Evolutionary conservation across 2,113 vertebrate genomes (phyloP), one percentile per base, ranked within the genome.

Genomic region (Lepus europaeus): DNA sequence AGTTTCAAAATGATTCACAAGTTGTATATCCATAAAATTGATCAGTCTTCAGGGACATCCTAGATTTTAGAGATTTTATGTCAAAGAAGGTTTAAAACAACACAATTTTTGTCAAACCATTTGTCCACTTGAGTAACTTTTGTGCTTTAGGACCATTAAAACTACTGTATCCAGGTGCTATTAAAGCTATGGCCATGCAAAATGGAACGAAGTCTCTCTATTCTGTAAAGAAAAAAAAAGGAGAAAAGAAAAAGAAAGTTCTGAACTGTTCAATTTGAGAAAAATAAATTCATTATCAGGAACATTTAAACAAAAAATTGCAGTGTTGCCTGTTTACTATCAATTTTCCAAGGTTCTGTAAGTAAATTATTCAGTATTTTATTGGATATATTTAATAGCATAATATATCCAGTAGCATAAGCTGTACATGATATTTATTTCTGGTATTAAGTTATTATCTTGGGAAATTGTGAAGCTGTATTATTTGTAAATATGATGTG

Each of bases 401-500:
- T 45, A 45, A 45, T 45, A 45, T 45, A 45, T 45, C 13, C 23
- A 81, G 61, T 61, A 73, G 29, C 19, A 79, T 63, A 87, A 63
- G 69, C 83, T 93, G 29, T 64, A 64, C n/a, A 66, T 86, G 9
- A 45, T 86, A 84, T 90, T 76, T 78, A 93, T 90, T 94, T 96
- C 2, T 39, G 88, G 23, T 95, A 66, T 8, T 83, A 93, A 16
- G 36, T 88, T 90, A 94, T 95, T 22, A 70, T 33, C 83, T 25
- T 19, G 70, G n/a, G n/a, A 97, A 97, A 89, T 63, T 33, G 77
- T 66, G 63, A 69, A 92, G 22, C 17, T 85, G 14, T 91, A 61
- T 90, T 97, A 94, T 96, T 81, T 84, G 69, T 96, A 66, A 89
- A n/a, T 22, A 19, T 83, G 49, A 81, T 85, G 82, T 36, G 16